These are phyloP conservation scores for Brassicogethes aeneus DNA, from an alignment of 2,888 invertebrate genomes.

Conservation along the genomic window DNA sequence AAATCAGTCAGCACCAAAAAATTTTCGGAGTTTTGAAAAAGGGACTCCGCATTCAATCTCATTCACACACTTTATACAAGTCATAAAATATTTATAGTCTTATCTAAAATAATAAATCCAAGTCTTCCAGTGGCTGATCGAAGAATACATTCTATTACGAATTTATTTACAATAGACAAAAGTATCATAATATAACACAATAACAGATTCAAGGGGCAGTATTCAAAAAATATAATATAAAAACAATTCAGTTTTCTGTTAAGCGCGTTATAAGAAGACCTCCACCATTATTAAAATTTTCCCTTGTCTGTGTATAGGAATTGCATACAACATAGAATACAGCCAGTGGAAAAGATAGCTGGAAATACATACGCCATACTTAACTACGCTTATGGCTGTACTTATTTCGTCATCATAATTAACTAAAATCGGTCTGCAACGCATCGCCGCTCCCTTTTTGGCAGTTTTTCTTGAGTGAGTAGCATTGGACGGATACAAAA, in stretches of 20 bases:
- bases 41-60: slow-evolving; percentile 30
- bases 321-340: slow-evolving; percentile 17
- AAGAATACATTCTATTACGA: slow-evolving; percentile 18
- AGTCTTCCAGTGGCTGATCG: slow-evolving; percentile 39
- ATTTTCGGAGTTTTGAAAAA: slow-evolving; percentile 16
- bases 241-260: slow-evolving; percentile 15
- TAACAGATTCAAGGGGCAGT: slow-evolving; percentile 27
- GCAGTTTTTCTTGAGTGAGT: slow-evolving; percentile 25
- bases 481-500: slow-evolving; percentile 29
- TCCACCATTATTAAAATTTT: slow-evolving; percentile 34
- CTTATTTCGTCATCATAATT: slow-evolving; percentile 20
- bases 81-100: slow-evolving; percentile 37
- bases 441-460: slow-evolving; percentile 13
- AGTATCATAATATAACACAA: slow-evolving; percentile 12
- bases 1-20: slow-evolving; percentile 41
- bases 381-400: slow-evolving; percentile 13
- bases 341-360: slow-evolving; percentile 41
- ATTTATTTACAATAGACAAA: slow-evolving; percentile 29
- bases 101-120: slow-evolving; percentile 29
- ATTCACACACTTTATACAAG: slow-evolving; percentile 42
- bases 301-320: slow-evolving; percentile 31
- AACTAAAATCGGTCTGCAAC: slow-evolving; percentile 19
- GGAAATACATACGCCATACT: slow-evolving; percentile 23
- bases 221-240: slow-evolving; percentile 13
- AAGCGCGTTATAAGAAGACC: slow-evolving; percentile 25